These are phyloP conservation scores for Atta colombica DNA, from an alignment of 1,140 invertebrate species.

Conservation along the genomic window DNA sequence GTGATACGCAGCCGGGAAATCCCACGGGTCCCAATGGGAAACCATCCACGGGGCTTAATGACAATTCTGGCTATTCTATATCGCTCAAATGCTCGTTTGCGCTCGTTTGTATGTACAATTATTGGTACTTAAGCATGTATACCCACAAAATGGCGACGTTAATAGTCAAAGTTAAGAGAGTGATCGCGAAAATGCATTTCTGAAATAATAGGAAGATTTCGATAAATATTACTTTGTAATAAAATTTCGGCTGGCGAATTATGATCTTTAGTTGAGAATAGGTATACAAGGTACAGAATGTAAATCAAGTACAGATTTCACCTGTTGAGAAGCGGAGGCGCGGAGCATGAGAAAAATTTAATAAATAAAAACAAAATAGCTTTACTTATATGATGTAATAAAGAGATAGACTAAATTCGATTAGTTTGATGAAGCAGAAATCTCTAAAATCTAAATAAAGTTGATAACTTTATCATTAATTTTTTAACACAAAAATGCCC, in stretches of 20 bases:
- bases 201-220: neutral
- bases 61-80: slow-evolving; percentile 82
- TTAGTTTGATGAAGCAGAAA: neutral
- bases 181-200: slow-evolving; percentile 1
- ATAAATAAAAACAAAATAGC: neutral
- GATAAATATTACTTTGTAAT: neutral
- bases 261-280: neutral
- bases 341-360: too few relatives aligned
- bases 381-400: too few relatives aligned
- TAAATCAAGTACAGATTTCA: neutral
- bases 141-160: slow-evolving; percentile 3
- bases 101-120: slow-evolving; percentile 85
- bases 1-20: slow-evolving; percentile 75
- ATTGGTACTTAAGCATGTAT: slow-evolving; percentile 77
- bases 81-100: slow-evolving; percentile 86
- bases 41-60: slow-evolving; percentile 74
- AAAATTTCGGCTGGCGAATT: neutral
- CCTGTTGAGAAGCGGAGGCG: neutral
- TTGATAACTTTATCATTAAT: neutral
- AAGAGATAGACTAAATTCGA: too few relatives aligned
- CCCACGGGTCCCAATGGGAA: slow-evolving; percentile 80
- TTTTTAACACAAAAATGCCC: neutral
- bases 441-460: neutral
- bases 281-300: neutral
- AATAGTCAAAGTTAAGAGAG: neutral